Percentiles rank a stretch among this genome's conserved stretches.
Evolutionary conservation across 2,113 vertebrate species (phyloP).

Genomic region (Callithrix jacchus): DNA sequence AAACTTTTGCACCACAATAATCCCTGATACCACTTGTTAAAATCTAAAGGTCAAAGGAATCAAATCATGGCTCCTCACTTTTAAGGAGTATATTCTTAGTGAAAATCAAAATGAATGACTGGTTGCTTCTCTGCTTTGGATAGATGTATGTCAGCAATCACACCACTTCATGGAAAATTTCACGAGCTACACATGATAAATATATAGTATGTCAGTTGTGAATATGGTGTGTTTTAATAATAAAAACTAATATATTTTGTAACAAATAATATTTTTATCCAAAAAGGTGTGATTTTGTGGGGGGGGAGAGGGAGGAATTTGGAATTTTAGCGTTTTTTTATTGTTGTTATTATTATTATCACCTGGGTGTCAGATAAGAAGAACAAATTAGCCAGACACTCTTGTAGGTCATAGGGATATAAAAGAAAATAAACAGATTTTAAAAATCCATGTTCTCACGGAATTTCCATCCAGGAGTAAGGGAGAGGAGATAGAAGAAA

Average conservation of each 20-base stretch:
- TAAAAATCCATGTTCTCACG: background rate
- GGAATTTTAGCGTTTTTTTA: background rate
- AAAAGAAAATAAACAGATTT: background rate
- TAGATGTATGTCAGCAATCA: background rate
- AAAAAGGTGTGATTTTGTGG: background rate
- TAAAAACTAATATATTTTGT: background rate
- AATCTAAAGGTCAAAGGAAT: background rate
- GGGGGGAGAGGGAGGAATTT: fast-evolving
- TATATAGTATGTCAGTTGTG: background rate
- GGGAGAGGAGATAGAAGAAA: background rate
- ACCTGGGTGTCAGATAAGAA: background rate
- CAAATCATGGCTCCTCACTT: background rate
- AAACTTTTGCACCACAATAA: background rate
- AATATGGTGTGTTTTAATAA: background rate
- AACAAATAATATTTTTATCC: background rate
- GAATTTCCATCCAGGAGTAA: background rate
- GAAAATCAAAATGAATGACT: background rate
- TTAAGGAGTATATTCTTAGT: background rate
- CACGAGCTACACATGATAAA: background rate
- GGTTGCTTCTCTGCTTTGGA: background rate
- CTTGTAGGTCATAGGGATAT: background rate
- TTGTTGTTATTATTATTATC: background rate
- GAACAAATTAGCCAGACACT: background rate
- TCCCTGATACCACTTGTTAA: background rate
- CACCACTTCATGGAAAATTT: background rate